Evolutionary conservation across 2,888 invertebrate genomes (phyloP), one percentile per base, ranked within the genome.

Genomic region (Trilocha varians): DNA sequence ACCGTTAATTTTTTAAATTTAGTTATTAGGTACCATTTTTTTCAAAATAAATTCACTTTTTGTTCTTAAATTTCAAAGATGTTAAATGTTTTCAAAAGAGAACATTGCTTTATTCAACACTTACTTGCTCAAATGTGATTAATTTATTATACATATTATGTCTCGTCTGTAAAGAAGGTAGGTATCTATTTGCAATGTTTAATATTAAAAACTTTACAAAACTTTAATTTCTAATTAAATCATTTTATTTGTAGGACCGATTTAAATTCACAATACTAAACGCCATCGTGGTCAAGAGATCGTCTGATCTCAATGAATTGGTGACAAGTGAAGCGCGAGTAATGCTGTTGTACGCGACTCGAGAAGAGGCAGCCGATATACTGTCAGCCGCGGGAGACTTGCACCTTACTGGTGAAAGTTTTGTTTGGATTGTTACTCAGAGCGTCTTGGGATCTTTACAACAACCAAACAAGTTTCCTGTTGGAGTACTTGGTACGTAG

Each of bases 401-500:
- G 56, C 92, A 93, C 54, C 90, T 96, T 48, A 94, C 93, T 3
- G 94, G 94, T 6, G 96, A 96, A 76, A 96, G 96, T 74, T 97
- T 97, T 76, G 95, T 98, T 8, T 98, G 98, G 98, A 96, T 98
- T 44, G 97, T 96, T 14, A 97, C 97, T 39, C 97, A 98, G 75
- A 95, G 95, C 67, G 96, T 96, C 52, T 93, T 97, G 45, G 94
- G 94, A 59, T 93, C 93, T 55, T 88, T 91, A 63, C 92, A 93
- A 45, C 80, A 77, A 50, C 75, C 82, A 3, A 79, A 84, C 57
- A 84, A 94, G 69, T 96, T 96, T 74, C 96, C 96, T 1, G 92
- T 96, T 18, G 97, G 97, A 43, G 96, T 96, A 95, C 87, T 97
- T 40, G 97, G 94, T 94, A 70, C 83, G 90, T 84, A 34, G 16